These are phyloP conservation scores for Lepas anatifera DNA, from an alignment of 2,888 invertebrate genomes.

Conservation along the genomic window DNA sequence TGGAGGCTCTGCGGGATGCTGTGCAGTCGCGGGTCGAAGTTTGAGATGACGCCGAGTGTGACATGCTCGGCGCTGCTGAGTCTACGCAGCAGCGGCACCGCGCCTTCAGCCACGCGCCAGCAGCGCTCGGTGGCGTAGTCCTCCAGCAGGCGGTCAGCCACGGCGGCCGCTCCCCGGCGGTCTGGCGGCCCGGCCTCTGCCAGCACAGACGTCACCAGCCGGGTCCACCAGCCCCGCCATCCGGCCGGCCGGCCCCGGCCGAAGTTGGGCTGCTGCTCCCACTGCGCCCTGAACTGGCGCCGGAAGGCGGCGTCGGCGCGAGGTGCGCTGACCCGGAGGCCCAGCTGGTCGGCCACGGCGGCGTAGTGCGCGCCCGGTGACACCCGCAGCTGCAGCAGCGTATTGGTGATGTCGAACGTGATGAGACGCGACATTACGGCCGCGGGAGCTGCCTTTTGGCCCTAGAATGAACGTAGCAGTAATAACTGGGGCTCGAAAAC, in stretches of 20 bases:
- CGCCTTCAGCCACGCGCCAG: neutral
- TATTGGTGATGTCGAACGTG: neutral
- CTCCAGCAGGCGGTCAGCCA: neutral
- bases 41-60: neutral
- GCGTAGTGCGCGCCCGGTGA: neutral
- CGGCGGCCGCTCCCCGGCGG: neutral
- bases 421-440: neutral
- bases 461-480: too few species aligned
- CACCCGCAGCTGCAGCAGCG: neutral
- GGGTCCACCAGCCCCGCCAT: neutral
- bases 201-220: neutral
- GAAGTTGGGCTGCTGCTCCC: neutral
- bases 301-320: neutral
- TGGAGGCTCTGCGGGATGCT: constrained; percentile 70
- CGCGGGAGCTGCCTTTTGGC: too few species aligned
- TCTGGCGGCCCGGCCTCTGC: neutral
- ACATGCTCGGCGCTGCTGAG: neutral
- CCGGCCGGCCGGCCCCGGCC: neutral
- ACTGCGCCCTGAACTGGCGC: neutral
- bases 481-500: too few species aligned
- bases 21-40: constrained; percentile 38
- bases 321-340: neutral
- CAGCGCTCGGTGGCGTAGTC: neutral
- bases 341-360: neutral
- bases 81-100: neutral